Evolutionary conservation across 2,888 invertebrate genomes (phyloP).

Genomic region (Cerastis leucographa): DNA sequence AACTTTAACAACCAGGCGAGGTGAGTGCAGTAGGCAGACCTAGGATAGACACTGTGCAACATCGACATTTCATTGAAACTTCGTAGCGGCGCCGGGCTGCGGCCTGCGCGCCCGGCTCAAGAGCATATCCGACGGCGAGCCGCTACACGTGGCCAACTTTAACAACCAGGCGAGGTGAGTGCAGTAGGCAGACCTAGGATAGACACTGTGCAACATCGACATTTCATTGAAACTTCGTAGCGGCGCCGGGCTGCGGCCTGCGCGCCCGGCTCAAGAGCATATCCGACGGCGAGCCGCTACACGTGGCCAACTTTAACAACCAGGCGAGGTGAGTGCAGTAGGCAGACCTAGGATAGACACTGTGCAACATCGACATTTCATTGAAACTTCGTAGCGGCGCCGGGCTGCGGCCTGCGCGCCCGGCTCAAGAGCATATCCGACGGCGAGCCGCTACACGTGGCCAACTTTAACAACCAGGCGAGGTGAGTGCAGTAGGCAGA

Average conservation of each 20-base stretch:
- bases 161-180: slow-evolving; percentile 75
- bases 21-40: slow-evolving; percentile 59
- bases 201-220: no score
- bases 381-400: slow-evolving; percentile 95
- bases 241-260: slow-evolving; percentile 98
- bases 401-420: slow-evolving; percentile 95
- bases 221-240: no score
- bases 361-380: no score
- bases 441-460: slow-evolving; percentile 21
- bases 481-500: slow-evolving; percentile 65
- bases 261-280: slow-evolving; percentile 38
- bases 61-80: no score
- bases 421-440: slow-evolving; percentile 34
- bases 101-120: slow-evolving; percentile 90
- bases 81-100: slow-evolving; percentile 97
- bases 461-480: slow-evolving; percentile 71
- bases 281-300: not conserved
- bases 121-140: not conserved
- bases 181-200: not conserved
- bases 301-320: slow-evolving; percentile 68
- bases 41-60: no score
- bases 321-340: slow-evolving; percentile 70
- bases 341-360: not conserved
- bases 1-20: slow-evolving; percentile 73
- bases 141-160: slow-evolving; percentile 52